Conservation (phyloP, 1,140 invertebrate species). For the Fopius arisanus region DNA sequence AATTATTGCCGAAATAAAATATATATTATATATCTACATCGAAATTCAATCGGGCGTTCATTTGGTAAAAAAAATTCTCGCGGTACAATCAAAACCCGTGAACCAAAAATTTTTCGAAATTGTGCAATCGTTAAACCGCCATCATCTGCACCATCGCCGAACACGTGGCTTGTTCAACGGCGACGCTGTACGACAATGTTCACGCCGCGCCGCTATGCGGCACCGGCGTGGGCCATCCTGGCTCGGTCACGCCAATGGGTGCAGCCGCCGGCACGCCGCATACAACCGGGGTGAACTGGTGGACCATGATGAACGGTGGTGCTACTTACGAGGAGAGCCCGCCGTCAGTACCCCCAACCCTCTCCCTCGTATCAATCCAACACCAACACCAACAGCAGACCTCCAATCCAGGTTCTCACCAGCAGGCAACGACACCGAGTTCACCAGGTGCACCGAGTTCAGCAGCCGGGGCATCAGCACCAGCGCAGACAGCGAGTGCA, state of each 20-base stretch:
- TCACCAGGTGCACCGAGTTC: slow-evolving; percentile 64
- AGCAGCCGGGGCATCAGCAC: slow-evolving; percentile 65
- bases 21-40: too few relatives aligned
- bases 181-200: slow-evolving; percentile 82
- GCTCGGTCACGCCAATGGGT: slow-evolving; percentile 72
- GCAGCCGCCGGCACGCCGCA: slow-evolving; percentile 80
- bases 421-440: slow-evolving; percentile 63
- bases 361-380: slow-evolving; percentile 63
- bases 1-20: too few relatives aligned
- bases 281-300: slow-evolving; percentile 81
- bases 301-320: slow-evolving; percentile 81
- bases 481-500: slow-evolving; percentile 67
- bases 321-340: slow-evolving; percentile 77
- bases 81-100: not conserved
- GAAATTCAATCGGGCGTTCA: slow-evolving; percentile 10
- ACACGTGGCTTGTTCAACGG: slow-evolving; percentile 81
- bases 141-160: slow-evolving; percentile 76
- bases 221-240: slow-evolving; percentile 74
- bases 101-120: slow-evolving; percentile 28
- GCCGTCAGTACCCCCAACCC: slow-evolving; percentile 67
- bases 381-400: slow-evolving; percentile 57
- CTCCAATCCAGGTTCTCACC: slow-evolving; percentile 59
- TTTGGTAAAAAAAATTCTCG: not conserved
- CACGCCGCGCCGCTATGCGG: slow-evolving; percentile 71
- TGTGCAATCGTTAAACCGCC: slow-evolving; percentile 54